Conservation (phyloP, 2,797 vertebrate species). For the Apodemus agrarius region DNA sequence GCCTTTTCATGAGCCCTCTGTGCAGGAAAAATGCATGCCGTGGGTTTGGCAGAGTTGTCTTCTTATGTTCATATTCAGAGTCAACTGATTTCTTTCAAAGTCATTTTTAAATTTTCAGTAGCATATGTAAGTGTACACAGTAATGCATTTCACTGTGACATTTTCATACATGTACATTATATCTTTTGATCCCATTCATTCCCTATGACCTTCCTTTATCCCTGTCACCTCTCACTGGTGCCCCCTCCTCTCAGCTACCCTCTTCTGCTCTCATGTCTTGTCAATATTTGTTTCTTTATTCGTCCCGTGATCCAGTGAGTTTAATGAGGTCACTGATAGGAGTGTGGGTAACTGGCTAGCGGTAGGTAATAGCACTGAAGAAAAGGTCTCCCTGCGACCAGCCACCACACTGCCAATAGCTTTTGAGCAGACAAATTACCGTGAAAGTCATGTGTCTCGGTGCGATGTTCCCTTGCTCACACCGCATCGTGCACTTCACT, state of each 20-base stretch:
- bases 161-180: not conserved
- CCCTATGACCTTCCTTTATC: not conserved
- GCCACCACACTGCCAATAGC: not conserved
- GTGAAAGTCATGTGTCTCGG: too few relatives aligned
- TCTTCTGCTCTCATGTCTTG: not conserved
- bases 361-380: not conserved
- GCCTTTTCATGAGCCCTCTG: not conserved
- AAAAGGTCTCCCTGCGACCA: not conserved
- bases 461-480: too few relatives aligned
- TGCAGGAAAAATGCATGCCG: not conserved
- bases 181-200: not conserved
- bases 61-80: not conserved
- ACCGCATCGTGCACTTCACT: too few relatives aligned
- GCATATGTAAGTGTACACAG: not conserved
- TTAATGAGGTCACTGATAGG: not conserved
- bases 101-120: not conserved
- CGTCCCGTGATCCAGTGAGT: not conserved
- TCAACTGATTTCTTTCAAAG: not conserved
- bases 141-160: not conserved
- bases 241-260: not conserved
- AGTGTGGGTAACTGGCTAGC: not conserved
- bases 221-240: not conserved
- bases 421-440: not conserved
- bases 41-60: not conserved
- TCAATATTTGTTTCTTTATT: not conserved